Evolutionary conservation across 2,797 vertebrate species (phyloP).

Genomic region (Artibeus jamaicensis): DNA sequence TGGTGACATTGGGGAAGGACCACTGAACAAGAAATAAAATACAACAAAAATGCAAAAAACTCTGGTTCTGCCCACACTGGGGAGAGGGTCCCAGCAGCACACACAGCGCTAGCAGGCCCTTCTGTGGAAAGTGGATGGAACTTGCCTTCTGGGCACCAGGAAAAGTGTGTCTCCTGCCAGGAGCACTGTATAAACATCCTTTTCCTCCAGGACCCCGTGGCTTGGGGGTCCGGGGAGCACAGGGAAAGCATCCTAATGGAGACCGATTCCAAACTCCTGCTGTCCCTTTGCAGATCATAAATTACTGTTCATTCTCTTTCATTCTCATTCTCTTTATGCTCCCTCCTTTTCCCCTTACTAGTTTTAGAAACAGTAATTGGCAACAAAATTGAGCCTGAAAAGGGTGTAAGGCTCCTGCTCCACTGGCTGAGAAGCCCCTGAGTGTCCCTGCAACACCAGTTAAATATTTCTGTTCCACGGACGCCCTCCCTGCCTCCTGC

Average conservation of each 20-base stretch:
- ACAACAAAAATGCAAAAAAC: not conserved
- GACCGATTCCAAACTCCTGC: conserved; percentile 68
- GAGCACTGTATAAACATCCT: conserved; percentile 72
- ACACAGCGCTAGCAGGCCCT: conserved; percentile 44
- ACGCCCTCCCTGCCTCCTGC: not conserved
- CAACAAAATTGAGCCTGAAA: conserved; percentile 19
- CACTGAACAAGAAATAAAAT: not conserved
- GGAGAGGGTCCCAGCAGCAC: not conserved
- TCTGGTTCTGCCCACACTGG: not conserved
- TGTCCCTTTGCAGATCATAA: conserved; percentile 62
- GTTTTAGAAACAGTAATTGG: conserved; percentile 54
- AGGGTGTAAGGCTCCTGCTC: not conserved
- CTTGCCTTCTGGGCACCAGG: conserved; percentile 58
- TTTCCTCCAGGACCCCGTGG: conserved; percentile 51
- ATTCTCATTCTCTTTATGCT: conserved; percentile 55
- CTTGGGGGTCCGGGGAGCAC: conserved; percentile 61
- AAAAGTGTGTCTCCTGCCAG: conserved; percentile 59
- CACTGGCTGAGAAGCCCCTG: not conserved
- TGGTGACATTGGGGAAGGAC: not conserved
- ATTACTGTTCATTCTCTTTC: conserved; percentile 60
- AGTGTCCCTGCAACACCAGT: not conserved
- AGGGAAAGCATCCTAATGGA: conserved; percentile 73
- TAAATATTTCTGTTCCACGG: not conserved
- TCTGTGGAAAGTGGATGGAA: conserved; percentile 62
- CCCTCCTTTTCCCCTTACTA: conserved; percentile 13